Percentiles rank a stretch among this genome's conserved stretches.
Evolutionary conservation across 2,888 invertebrate genomes (phyloP).

Genomic region (Prosapia bicincta): DNA sequence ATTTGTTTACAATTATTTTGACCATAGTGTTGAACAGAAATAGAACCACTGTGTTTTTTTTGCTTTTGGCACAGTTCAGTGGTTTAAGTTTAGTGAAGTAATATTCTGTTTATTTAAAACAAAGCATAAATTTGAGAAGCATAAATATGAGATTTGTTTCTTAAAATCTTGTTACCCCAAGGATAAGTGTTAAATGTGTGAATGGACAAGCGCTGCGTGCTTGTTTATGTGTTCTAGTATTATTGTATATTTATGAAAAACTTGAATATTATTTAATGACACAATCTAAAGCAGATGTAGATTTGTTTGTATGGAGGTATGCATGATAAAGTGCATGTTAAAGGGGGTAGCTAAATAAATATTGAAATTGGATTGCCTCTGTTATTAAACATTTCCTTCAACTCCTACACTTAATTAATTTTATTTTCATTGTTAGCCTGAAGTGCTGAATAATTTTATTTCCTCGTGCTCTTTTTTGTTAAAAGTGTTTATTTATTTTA

Average conservation of each 20-base stretch:
- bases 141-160: slow-evolving; percentile 15
- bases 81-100: not conserved
- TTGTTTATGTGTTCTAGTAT: slow-evolving; percentile 21
- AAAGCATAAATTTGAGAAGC: too few relatives aligned
- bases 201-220: slow-evolving; percentile 3
- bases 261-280: slow-evolving; percentile 22
- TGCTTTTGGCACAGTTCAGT: not conserved
- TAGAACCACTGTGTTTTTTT: not conserved
- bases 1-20: not conserved
- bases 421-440: not conserved
- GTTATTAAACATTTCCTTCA: not conserved
- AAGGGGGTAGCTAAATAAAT: slow-evolving; percentile 26
- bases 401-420: not conserved
- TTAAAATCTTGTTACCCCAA: slow-evolving; percentile 21
- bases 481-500: not conserved
- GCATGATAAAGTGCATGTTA: slow-evolving; percentile 5
- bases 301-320: slow-evolving; percentile 19
- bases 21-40: not conserved
- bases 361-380: slow-evolving; percentile 7
- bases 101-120: not conserved
- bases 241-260: slow-evolving; percentile 24
- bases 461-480: not conserved
- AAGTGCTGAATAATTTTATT: not conserved
- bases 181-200: slow-evolving; percentile 4
- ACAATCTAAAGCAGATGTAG: slow-evolving; percentile 27